Percentiles rank a stretch among this genome's conserved stretches.
phyloP scores from a whole-genome alignment of 2,113 vertebrate species.

The Ceratotherium simum region DNA sequence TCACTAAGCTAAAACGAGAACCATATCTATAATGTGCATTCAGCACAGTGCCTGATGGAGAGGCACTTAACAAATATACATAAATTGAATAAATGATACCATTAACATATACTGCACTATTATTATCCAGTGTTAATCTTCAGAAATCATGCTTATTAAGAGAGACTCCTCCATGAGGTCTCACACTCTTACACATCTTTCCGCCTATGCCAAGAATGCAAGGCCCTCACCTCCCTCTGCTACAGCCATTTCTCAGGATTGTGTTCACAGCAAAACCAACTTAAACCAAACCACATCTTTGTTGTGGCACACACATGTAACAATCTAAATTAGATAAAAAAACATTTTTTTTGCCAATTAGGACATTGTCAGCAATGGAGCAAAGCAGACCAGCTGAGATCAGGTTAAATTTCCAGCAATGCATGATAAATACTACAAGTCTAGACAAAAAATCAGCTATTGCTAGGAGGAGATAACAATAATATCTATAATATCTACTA shows the following conservation, averaged over 20 bases:
- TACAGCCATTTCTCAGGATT: not conserved
- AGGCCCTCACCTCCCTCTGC: not conserved
- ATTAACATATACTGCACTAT: not conserved
- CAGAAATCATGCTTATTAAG: not conserved
- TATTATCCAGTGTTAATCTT: not conserved
- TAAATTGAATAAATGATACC: not conserved
- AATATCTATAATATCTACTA: no score
- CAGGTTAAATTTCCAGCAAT: not conserved
- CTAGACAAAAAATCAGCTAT: not conserved
- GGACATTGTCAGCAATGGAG: not conserved
- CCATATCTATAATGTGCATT: not conserved
- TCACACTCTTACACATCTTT: not conserved
- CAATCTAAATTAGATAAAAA: not conserved
- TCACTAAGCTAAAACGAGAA: not conserved
- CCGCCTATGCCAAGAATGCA: not conserved
- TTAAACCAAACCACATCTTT: not conserved
- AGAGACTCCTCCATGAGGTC: fast-evolving
- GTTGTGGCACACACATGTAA: fast-evolving
- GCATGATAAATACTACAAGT: not conserved
- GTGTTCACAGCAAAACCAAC: not conserved
- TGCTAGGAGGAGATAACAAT: not conserved
- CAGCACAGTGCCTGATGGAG: not conserved
- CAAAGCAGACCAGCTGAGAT: not conserved
- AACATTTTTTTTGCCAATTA: not conserved
- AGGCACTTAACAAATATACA: not conserved